phyloP scores from a whole-genome alignment of 37 sponge, comb jelly and placozoan species.

The Oscarella lobularis region DNA sequence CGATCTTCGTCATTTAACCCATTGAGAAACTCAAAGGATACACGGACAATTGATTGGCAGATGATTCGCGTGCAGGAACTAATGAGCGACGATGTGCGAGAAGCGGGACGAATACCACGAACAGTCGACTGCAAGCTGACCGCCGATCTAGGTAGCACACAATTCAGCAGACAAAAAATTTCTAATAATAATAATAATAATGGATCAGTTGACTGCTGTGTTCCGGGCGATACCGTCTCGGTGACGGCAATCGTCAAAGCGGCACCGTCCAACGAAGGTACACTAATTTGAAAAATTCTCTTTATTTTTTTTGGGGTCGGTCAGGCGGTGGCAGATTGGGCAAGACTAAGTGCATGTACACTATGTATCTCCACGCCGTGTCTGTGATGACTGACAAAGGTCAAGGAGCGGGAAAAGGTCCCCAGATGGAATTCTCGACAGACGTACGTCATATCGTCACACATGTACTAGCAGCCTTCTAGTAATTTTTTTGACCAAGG shows the following conservation, averaged over 20 bases:
- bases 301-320: not conserved
- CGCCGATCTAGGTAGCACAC: constrained; percentile 53
- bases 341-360: constrained; percentile 90
- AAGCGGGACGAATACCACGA: constrained; percentile 76
- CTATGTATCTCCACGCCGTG: constrained; percentile 69
- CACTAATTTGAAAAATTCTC: not conserved
- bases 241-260: constrained; percentile 92
- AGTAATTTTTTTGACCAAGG: constrained; percentile 14
- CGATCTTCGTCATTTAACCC: not conserved
- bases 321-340: constrained; percentile 16
- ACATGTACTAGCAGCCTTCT: not conserved
- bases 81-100: constrained; percentile 47
- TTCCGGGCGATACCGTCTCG: constrained; percentile 90
- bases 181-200: too few relatives aligned
- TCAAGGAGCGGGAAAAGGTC: constrained; percentile 5
- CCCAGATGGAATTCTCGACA: constrained; percentile 57
- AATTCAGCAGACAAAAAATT: too few relatives aligned
- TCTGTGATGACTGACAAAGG: constrained; percentile 44
- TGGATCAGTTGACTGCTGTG: constrained; percentile 62
- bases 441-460: constrained; percentile 27
- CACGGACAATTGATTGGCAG: not conserved
- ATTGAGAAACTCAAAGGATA: not conserved
- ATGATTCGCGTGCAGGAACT: constrained; percentile 57
- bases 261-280: constrained; percentile 57
- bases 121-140: constrained; percentile 90